Conservation (phyloP, 2,113 vertebrate genomes). For the Gymnobelideus leadbeateri region DNA sequence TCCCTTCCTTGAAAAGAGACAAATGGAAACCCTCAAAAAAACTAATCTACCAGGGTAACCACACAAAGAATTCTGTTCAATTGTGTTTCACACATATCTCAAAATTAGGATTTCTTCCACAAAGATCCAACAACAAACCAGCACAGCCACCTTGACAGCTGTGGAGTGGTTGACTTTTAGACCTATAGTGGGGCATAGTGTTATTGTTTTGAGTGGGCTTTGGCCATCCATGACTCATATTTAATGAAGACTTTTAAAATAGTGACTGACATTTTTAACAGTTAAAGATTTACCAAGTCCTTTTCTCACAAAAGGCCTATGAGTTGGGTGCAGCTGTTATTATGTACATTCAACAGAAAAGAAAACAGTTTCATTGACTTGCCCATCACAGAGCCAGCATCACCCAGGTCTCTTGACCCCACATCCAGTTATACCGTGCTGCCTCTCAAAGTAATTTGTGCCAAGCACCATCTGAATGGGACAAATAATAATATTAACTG, state of each 20-base stretch:
- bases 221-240: slow-evolving; percentile 25
- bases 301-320: neutral
- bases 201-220: slow-evolving; percentile 7
- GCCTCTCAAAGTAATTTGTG: neutral
- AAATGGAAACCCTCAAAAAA: slow-evolving; percentile 53
- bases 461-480: neutral
- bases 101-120: neutral
- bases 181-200: neutral
- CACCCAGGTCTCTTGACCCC: neutral
- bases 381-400: neutral
- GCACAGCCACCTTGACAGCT: neutral
- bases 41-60: slow-evolving; percentile 8
- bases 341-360: neutral
- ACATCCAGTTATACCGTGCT: neutral
- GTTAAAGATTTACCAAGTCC: neutral
- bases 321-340: neutral
- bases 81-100: neutral
- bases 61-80: neutral
- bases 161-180: neutral
- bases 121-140: slow-evolving; percentile 15
- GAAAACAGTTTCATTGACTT: neutral
- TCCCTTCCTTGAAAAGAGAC: slow-evolving; percentile 48
- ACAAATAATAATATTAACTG: neutral
- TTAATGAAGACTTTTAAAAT: neutral
- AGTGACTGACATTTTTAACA: neutral